A percentile compares a stretch with the other conserved stretches of the same genome.
Conservation (phyloP, 2,888 invertebrate species). For the Lycia hirtaria region DNA sequence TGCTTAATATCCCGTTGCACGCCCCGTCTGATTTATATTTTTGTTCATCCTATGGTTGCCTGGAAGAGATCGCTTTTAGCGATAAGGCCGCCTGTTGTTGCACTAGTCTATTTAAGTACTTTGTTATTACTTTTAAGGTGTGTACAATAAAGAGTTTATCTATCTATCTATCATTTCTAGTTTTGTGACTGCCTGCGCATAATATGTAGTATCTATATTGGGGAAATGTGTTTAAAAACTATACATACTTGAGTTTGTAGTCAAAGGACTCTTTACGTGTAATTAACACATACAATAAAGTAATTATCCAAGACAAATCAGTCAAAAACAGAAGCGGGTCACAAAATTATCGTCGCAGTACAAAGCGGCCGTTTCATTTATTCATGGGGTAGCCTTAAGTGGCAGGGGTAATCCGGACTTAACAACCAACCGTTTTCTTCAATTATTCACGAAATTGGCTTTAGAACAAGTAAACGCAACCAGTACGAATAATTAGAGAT, state of each 20-base stretch:
- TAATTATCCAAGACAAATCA: not conserved
- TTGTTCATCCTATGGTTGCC: too few relatives aligned
- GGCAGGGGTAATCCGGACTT: slow-evolving; percentile 42
- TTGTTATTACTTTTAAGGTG: too few relatives aligned
- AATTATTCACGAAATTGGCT: slow-evolving; percentile 53
- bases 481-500: slow-evolving; percentile 30
- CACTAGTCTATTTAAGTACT: too few relatives aligned
- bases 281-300: not conserved
- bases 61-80: too few relatives aligned
- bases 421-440: slow-evolving; percentile 45
- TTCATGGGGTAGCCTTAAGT: slow-evolving; percentile 43
- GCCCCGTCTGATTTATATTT: too few relatives aligned
- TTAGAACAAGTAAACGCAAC: slow-evolving; percentile 34
- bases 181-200: too few relatives aligned
- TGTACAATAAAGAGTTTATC: too few relatives aligned
- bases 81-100: too few relatives aligned
- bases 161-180: too few relatives aligned
- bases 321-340: slow-evolving; percentile 1
- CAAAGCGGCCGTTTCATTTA: slow-evolving; percentile 40
- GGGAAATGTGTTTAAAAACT: too few relatives aligned
- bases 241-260: not conserved
- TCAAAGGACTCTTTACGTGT: not conserved
- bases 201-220: too few relatives aligned
- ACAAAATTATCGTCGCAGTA: slow-evolving; percentile 8
- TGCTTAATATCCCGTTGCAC: too few relatives aligned